phyloP scores from a whole-genome alignment of 1,140 invertebrate species.

The Bathynomus jamesi region DNA sequence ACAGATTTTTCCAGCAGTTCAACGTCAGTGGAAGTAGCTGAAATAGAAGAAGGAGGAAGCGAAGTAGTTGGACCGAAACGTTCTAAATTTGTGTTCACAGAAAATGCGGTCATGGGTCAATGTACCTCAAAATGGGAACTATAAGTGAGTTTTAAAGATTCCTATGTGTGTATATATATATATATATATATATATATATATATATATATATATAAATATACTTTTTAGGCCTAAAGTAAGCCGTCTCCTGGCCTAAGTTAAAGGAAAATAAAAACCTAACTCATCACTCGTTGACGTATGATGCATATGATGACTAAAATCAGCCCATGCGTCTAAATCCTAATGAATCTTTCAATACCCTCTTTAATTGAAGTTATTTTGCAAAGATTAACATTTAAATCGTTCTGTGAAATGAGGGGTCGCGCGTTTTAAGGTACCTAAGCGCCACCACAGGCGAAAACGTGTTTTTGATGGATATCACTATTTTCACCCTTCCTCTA shows the following conservation, averaged over 20 bases:
- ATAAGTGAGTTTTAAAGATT: not conserved
- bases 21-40: not conserved
- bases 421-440: too few species aligned
- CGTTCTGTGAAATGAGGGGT: too few species aligned
- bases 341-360: slow-evolving; percentile 82
- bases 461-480: too few species aligned
- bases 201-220: not conserved
- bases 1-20: too few species aligned
- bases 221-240: not conserved
- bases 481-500: too few species aligned
- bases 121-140: not conserved
- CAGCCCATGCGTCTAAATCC: slow-evolving; percentile 77
- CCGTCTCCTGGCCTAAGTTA: not conserved
- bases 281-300: slow-evolving; percentile 17
- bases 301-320: slow-evolving; percentile 25
- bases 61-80: not conserved
- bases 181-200: not conserved
- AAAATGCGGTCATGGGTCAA: not conserved
- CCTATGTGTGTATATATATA: not conserved
- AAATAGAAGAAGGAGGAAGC: not conserved
- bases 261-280: not conserved
- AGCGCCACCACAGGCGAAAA: too few species aligned
- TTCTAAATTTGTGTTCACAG: not conserved
- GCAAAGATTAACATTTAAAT: too few species aligned
- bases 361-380: slow-evolving; percentile 51